phyloP scores from a whole-genome alignment of 2,888 invertebrate species.

The Drosophila eohydei region DNA sequence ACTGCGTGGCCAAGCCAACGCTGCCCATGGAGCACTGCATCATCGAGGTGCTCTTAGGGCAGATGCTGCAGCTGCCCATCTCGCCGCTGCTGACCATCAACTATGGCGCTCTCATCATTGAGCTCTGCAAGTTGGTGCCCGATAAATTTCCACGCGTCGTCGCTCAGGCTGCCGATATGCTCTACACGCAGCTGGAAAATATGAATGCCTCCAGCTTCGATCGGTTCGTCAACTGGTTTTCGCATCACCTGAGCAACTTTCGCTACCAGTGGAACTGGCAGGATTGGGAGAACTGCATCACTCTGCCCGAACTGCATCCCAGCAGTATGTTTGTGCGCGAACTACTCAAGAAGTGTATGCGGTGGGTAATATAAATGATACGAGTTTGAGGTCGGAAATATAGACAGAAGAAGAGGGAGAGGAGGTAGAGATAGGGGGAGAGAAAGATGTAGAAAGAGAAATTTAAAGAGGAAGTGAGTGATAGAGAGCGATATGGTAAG shows the following conservation, averaged over 20 bases:
- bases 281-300: constrained; percentile 93
- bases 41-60: constrained; percentile 97
- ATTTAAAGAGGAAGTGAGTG: no score
- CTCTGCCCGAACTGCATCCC: constrained; percentile 93
- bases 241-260: constrained; percentile 99
- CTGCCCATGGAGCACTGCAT: constrained; percentile 98
- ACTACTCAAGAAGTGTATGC: constrained; percentile 94
- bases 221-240: constrained; percentile 98
- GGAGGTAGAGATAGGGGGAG: no score
- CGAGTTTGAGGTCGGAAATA: background rate
- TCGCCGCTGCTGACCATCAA: constrained; percentile 95
- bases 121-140: constrained; percentile 97
- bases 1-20: constrained; percentile 93
- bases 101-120: constrained; percentile 97
- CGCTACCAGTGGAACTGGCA: constrained; percentile 99
- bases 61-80: constrained; percentile 95
- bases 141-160: constrained; percentile 97
- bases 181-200: constrained; percentile 96
- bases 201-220: constrained; percentile 99
- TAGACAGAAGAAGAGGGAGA: no score
- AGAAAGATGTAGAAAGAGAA: no score
- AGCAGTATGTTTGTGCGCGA: constrained; percentile 97
- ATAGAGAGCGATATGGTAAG: no score
- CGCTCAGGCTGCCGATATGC: constrained; percentile 97
- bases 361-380: constrained; percentile 86